phyloP scores from a whole-genome alignment of 2,113 vertebrate species.

The Mirza zaza region DNA sequence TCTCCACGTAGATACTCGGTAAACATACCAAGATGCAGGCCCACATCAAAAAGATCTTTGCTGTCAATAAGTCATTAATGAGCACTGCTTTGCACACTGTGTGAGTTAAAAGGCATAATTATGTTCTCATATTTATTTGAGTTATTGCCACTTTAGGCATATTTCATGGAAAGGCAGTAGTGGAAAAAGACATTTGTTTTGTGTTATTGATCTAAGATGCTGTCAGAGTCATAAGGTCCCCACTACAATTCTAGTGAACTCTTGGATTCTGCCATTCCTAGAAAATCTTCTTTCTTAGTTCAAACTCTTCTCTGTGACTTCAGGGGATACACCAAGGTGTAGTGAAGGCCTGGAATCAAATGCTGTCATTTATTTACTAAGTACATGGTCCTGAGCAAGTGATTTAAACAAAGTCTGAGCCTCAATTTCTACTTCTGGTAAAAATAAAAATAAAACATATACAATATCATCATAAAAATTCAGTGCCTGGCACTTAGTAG shows the following conservation, averaged over 20 bases:
- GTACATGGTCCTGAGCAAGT: not conserved
- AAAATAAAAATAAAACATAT: slow-evolving; percentile 17
- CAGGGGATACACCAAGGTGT: not conserved
- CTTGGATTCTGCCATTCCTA: not conserved
- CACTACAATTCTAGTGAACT: not conserved
- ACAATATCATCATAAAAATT: slow-evolving; percentile 3
- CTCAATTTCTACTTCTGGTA: not conserved
- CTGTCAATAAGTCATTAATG: not conserved
- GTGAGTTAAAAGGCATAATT: slow-evolving; percentile 16
- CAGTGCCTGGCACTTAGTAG: slow-evolving; percentile 20
- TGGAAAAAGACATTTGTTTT: not conserved
- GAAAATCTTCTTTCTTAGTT: not conserved
- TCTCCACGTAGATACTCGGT: not conserved
- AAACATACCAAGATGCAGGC: not conserved
- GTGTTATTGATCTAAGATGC: slow-evolving; percentile 10
- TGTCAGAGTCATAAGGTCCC: not conserved
- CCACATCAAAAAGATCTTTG: not conserved
- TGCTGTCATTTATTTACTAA: not conserved
- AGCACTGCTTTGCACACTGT: not conserved
- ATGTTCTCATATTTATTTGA: slow-evolving; percentile 22
- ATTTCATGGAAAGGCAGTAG: not conserved
- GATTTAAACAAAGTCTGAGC: not conserved
- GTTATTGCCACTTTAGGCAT: not conserved
- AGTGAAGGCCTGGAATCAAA: slow-evolving; percentile 22
- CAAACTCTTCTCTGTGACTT: not conserved